phyloP scores from a whole-genome alignment of 2,888 invertebrate species.

The Isoperla grammatica region DNA sequence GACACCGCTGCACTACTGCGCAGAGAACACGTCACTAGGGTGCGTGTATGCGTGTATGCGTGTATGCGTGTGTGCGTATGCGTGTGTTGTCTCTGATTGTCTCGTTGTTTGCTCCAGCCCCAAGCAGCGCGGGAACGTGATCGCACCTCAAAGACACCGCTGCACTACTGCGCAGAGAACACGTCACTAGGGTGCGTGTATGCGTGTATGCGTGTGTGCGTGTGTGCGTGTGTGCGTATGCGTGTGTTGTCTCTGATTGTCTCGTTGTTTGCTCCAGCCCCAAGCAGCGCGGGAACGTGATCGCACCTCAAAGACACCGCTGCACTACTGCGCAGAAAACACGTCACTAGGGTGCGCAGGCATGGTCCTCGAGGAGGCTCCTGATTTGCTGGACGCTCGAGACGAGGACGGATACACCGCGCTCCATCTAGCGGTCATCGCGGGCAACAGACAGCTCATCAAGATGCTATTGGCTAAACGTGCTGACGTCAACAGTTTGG shows the following conservation, averaged over 20 bases:
- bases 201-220: background rate
- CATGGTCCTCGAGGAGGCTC: constrained; percentile 73
- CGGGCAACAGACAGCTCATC: constrained; percentile 81
- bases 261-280: no score
- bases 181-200: background rate
- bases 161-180: no score
- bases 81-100: no score
- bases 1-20: no score
- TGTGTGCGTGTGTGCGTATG: no score
- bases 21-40: no score
- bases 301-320: constrained; percentile 75
- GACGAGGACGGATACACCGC: constrained; percentile 95
- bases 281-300: constrained; percentile 64
- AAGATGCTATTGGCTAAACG: constrained; percentile 81
- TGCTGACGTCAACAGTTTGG: constrained; percentile 84
- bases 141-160: no score
- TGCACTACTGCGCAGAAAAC: constrained; percentile 87
- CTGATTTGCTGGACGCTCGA: constrained; percentile 74
- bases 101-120: no score
- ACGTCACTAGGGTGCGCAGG: constrained; percentile 60
- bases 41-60: no score
- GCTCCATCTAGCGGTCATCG: constrained; percentile 90
- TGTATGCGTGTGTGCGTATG: no score
- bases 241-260: no score
- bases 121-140: background rate